Evolutionary conservation across 2,888 invertebrate species (phyloP).

Genomic region (Drosophila tanythrix): DNA sequence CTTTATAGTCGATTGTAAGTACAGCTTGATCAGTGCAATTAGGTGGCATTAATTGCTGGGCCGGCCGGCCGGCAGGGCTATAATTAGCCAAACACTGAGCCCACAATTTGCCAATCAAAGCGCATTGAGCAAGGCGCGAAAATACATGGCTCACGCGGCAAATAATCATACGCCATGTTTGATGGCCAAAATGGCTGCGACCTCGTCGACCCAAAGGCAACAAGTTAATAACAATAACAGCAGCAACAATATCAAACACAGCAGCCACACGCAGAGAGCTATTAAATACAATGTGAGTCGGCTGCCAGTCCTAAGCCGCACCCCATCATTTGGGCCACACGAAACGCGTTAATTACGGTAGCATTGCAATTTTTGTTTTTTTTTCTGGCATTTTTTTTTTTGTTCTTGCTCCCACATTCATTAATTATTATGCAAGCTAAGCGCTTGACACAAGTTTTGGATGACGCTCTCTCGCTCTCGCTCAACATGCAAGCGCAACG

Average conservation of each 20-base stretch:
- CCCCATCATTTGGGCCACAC: conserved; percentile 74
- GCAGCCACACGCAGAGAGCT: conserved; percentile 59
- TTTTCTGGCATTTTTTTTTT: not conserved
- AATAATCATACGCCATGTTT: conserved; percentile 63
- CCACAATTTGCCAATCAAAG: conserved; percentile 78
- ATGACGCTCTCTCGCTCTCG: not conserved
- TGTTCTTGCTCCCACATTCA: conserved; percentile 56
- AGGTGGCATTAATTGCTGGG: conserved; percentile 49
- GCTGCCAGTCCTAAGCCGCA: conserved; percentile 16
- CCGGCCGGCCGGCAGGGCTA: conserved; percentile 6
- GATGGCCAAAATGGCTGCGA: conserved; percentile 32
- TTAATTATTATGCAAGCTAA: conserved; percentile 80
- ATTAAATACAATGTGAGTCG: conserved; percentile 69
- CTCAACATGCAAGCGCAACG: conserved; percentile 75
- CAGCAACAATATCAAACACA: conserved; percentile 53
- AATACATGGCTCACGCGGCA: conserved; percentile 47
- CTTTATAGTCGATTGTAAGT: conserved; percentile 39
- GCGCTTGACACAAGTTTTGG: conserved; percentile 70
- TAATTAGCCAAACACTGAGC: conserved; percentile 57
- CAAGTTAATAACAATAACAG: conserved; percentile 66
- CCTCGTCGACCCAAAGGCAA: conserved; percentile 45
- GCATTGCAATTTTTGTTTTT: conserved; percentile 67
- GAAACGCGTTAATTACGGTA: conserved; percentile 75
- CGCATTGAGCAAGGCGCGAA: conserved; percentile 60
- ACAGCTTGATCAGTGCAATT: conserved; percentile 49